Evolutionary conservation across 2,888 invertebrate species (phyloP), one percentile per base, ranked within the genome.

Genomic region (Drosophila glabriapex): DNA sequence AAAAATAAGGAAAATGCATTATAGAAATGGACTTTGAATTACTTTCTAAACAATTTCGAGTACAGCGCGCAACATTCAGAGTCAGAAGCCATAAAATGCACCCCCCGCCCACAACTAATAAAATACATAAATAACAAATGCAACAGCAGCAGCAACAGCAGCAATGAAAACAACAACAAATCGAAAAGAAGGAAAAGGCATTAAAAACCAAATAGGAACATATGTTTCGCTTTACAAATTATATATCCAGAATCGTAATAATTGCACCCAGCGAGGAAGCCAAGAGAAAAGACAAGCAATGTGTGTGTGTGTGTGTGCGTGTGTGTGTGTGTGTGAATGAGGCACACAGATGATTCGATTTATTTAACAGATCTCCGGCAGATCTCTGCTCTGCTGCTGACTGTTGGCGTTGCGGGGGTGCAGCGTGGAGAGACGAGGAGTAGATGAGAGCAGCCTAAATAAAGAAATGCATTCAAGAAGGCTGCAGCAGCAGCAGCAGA

Each of bases 141-240:
- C 72, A 66, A 19, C 59, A 52, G 49, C 49, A 22, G 37, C 59
- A 7, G 7, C 39, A 55, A 72, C 60, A 54, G 25, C 29, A 37
- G 53, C 39, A 29, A 53, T 59, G 64, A 46, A 22, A 73, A 52
- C 31, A 25, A 63, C 54, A 72, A 55, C 33, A 61, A 62, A 58
- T 59, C 31, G 54, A 76, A 63, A 58, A 68, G 64, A 60, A 73
- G 58, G 71, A 73, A 76, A 71, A 73, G 68, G 71, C 82, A 82
- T 82, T 76, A 84, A 87, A 80, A 85, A 76, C 83, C 76, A 81
- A 88, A 90, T 85, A 85, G 77, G 80, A 87, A 90, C 86, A 87
- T 83, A 87, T 87, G 86, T 90, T 87, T 88, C 82, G 73, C 67
- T 67, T 89, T 90, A 89, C 85, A 87, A 87, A 85, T 85, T 87